Conservation (phyloP, 2,888 invertebrate genomes). For the Mythimna loreyi region DNA sequence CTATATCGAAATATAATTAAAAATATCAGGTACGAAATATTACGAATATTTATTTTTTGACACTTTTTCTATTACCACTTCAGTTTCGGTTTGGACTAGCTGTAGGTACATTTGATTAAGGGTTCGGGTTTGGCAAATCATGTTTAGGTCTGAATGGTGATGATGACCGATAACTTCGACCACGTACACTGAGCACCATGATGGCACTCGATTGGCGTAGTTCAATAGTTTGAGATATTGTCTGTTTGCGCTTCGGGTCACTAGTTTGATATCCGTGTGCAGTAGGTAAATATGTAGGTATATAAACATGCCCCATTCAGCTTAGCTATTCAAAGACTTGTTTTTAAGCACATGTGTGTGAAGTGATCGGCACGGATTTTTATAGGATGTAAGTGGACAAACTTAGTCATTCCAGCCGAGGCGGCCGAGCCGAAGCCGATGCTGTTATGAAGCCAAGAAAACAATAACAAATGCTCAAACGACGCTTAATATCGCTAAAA, state of each 20-base stretch:
- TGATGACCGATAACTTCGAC: not conserved
- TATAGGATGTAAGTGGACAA: no score
- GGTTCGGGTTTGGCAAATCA: no score
- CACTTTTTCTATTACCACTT: no score
- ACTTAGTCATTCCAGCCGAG: no score
- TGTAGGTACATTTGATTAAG: no score
- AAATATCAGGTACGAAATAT: no score
- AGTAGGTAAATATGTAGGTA: not conserved
- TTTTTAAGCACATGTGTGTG: not conserved
- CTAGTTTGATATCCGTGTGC: not conserved
- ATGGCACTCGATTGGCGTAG: not conserved
- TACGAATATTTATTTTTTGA: no score
- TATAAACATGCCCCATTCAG: not conserved
- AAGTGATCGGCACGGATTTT: not conserved
- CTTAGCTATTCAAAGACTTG: not conserved
- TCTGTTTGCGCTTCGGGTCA: not conserved
- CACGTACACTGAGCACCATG: not conserved
- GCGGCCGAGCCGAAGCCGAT: no score
- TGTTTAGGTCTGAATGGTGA: no score
- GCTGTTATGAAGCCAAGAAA: not conserved
- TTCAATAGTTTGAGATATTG: not conserved
- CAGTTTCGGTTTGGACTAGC: no score
- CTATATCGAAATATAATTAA: no score
- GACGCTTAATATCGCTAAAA: not conserved
- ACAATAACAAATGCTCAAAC: no score